phyloP scores from a whole-genome alignment of 1,140 invertebrate species.

The Lepidurus apus region DNA sequence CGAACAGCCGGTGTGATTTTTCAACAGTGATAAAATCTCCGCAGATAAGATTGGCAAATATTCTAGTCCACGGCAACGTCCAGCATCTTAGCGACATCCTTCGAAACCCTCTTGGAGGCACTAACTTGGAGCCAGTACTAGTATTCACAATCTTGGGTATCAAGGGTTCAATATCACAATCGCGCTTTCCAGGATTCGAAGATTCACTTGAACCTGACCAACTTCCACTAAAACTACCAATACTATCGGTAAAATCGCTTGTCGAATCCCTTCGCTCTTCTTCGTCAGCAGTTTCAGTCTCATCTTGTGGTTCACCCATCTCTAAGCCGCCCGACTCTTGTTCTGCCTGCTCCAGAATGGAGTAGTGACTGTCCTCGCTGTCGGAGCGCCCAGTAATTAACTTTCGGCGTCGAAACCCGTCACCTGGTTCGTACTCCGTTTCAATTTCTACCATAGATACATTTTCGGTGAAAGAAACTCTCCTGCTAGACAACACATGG shows the following conservation, averaged over 20 bases:
- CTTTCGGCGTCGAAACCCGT: slow-evolving; percentile 26
- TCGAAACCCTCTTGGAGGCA: background rate
- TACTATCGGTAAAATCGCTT: too few species aligned
- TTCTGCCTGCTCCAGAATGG: background rate
- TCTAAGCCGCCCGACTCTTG: background rate
- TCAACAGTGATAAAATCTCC: background rate
- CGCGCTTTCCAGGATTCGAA: background rate
- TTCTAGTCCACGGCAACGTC: background rate
- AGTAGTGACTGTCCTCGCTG: slow-evolving; percentile 23
- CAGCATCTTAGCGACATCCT: slow-evolving; percentile 7
- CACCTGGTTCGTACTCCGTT: slow-evolving; percentile 20
- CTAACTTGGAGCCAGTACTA: background rate
- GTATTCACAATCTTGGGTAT: background rate
- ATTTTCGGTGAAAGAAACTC: slow-evolving; percentile 23
- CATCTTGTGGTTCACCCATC: background rate
- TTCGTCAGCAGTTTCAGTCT: background rate
- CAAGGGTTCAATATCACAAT: background rate
- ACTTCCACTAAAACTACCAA: too few species aligned
- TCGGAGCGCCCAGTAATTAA: background rate
- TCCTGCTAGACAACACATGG: background rate
- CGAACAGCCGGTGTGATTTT: background rate
- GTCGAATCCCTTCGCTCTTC: too few species aligned
- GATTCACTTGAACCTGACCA: too few species aligned
- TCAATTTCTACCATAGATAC: slow-evolving; percentile 24
- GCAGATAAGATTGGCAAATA: background rate